Percentiles rank a stretch among this genome's conserved stretches.
phyloP scores from a whole-genome alignment of 2,888 invertebrate genomes.

The Cantharis nigra region DNA sequence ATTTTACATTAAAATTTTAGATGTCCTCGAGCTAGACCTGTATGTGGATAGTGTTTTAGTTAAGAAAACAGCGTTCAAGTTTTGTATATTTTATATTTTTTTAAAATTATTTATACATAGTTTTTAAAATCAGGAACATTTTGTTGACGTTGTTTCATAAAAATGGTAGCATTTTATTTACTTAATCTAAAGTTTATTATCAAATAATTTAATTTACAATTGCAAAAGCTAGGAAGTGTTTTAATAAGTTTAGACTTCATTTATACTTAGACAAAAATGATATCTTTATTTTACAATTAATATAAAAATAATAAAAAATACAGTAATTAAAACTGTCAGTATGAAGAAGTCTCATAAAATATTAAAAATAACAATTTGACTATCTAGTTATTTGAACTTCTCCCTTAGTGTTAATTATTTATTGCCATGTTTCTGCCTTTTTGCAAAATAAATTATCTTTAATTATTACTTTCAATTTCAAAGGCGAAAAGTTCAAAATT shows the following conservation, averaged over 20 bases:
- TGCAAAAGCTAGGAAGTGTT: conserved; percentile 32
- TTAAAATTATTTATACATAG: conserved; percentile 30
- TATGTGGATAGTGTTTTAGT: not conserved
- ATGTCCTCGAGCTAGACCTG: not conserved
- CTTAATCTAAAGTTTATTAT: conserved; percentile 30
- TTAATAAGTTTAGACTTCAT: conserved; percentile 20
- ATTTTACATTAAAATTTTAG: not conserved
- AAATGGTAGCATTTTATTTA: conserved; percentile 32
- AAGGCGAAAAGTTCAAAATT: conserved; percentile 6
- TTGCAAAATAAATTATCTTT: not conserved
- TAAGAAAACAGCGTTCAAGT: not conserved
- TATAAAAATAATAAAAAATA: not conserved
- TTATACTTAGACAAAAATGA: conserved; percentile 22
- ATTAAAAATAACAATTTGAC: conserved; percentile 3
- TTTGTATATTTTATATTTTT: conserved; percentile 29
- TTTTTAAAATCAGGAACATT: conserved; percentile 34
- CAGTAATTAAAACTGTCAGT: not conserved
- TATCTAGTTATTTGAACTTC: conserved; percentile 10
- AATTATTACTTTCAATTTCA: not conserved
- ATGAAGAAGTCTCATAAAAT: conserved; percentile 16
- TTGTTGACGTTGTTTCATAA: conserved; percentile 32
- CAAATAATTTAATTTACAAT: conserved; percentile 32
- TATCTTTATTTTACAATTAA: conserved; percentile 13
- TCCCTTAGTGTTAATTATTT: not conserved
- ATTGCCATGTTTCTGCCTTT: not conserved